Evolutionary conservation across 2,888 invertebrate species (phyloP).

Genomic region (Dolichopus griseipennis): DNA sequence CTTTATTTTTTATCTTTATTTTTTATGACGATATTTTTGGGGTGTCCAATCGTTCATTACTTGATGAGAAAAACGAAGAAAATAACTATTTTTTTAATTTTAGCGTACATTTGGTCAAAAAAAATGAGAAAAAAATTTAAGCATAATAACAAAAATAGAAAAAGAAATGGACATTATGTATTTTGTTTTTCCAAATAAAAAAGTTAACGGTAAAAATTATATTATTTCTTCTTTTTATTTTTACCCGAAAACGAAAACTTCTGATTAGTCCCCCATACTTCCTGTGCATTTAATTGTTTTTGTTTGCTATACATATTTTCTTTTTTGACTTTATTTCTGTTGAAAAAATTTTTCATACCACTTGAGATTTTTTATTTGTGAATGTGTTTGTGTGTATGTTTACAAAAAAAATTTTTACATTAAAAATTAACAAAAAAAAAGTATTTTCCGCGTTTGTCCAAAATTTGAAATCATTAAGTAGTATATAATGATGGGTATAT

Average conservation of each 20-base stretch:
- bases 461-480: background rate
- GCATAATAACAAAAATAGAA: background rate
- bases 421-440: background rate
- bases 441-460: background rate
- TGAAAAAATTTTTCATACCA: background rate
- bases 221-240: too few relatives aligned
- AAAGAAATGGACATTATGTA: background rate
- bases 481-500: background rate
- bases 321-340: background rate
- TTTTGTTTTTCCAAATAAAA: background rate
- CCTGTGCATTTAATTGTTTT: background rate
- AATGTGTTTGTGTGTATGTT: background rate
- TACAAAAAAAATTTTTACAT: background rate
- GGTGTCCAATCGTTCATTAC: too few relatives aligned
- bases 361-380: background rate
- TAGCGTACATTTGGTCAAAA: too few relatives aligned
- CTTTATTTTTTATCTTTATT: too few relatives aligned
- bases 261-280: background rate
- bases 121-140: background rate
- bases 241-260: background rate
- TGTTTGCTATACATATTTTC: background rate
- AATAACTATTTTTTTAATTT: too few relatives aligned
- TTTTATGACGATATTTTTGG: too few relatives aligned
- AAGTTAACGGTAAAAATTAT: too few relatives aligned
- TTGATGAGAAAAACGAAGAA: too few relatives aligned